Conservation (phyloP, 2,113 vertebrate species). For the Motacilla tschutschensis region DNA sequence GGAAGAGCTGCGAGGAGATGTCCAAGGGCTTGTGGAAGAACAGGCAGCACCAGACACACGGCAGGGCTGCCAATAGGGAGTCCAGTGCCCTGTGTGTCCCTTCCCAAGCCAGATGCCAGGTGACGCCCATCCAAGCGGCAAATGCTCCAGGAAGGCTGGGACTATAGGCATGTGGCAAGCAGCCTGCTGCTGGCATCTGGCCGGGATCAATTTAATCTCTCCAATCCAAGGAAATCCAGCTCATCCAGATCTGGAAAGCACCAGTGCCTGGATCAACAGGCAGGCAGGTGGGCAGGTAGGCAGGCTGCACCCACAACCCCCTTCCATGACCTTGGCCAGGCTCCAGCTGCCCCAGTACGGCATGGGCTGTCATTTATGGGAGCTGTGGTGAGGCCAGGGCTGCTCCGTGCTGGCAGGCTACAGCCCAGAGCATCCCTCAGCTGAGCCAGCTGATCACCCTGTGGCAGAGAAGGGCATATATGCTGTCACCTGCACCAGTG, state of each 20-base stretch:
- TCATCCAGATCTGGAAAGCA: background rate
- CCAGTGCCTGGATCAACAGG: background rate
- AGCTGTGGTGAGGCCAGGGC: background rate
- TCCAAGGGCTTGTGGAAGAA: background rate
- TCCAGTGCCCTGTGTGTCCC: background rate
- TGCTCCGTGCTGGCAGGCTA: background rate
- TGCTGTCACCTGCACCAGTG: background rate
- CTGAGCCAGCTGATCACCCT: background rate
- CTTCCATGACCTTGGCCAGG: background rate
- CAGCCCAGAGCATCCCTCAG: background rate
- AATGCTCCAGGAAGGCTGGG: accelerated
- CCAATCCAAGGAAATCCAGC: background rate
- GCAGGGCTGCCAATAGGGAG: background rate
- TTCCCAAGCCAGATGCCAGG: background rate
- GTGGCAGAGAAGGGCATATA: background rate
- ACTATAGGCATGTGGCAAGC: background rate
- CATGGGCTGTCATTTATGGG: accelerated
- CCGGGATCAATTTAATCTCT: background rate
- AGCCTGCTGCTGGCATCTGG: background rate
- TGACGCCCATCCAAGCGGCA: background rate
- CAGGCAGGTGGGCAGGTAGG: background rate
- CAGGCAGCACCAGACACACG: background rate
- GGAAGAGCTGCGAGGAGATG: accelerated
- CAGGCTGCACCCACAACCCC: background rate
- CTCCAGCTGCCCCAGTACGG: background rate